Percentiles rank a stretch among this genome's conserved stretches.
phyloP scores from a whole-genome alignment of 2,888 invertebrate genomes.

The Leucania comma region DNA sequence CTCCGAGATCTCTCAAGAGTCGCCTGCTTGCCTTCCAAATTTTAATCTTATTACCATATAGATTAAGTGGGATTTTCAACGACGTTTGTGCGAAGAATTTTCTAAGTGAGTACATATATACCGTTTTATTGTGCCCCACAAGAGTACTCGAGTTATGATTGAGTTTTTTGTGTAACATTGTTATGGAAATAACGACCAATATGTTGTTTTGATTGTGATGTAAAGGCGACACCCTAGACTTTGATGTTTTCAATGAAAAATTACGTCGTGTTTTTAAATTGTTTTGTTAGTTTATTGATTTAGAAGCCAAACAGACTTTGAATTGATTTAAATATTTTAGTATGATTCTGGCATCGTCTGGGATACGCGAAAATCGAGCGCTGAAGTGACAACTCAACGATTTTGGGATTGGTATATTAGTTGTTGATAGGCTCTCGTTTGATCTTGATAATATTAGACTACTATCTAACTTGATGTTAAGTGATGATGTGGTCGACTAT shows the following conservation, averaged over 20 bases:
- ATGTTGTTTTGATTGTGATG: slow-evolving; percentile 58
- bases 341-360: neutral
- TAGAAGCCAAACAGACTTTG: neutral
- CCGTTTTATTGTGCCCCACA: slow-evolving; percentile 61
- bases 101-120: slow-evolving; percentile 59
- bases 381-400: too few species aligned
- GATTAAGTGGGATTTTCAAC: slow-evolving; percentile 59
- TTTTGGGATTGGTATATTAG: too few species aligned
- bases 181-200: slow-evolving; percentile 56
- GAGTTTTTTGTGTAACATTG: slow-evolving; percentile 65
- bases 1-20: slow-evolving; percentile 59
- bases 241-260: slow-evolving; percentile 34
- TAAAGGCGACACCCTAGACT: slow-evolving; percentile 36
- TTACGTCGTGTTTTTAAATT: slow-evolving; percentile 16
- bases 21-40: slow-evolving; percentile 52
- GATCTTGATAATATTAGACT: too few species aligned
- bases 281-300: slow-evolving; percentile 3
- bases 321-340: slow-evolving; percentile 2
- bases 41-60: slow-evolving; percentile 63
- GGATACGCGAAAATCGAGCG: too few species aligned
- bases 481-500: too few species aligned
- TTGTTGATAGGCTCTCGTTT: too few species aligned
- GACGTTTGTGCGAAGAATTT: slow-evolving; percentile 43
- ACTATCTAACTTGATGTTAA: too few species aligned
- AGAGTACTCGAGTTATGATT: slow-evolving; percentile 65